These are phyloP conservation scores for Habrosyne pyritoides DNA, from an alignment of 2,888 invertebrate species.

Conservation along the genomic window DNA sequence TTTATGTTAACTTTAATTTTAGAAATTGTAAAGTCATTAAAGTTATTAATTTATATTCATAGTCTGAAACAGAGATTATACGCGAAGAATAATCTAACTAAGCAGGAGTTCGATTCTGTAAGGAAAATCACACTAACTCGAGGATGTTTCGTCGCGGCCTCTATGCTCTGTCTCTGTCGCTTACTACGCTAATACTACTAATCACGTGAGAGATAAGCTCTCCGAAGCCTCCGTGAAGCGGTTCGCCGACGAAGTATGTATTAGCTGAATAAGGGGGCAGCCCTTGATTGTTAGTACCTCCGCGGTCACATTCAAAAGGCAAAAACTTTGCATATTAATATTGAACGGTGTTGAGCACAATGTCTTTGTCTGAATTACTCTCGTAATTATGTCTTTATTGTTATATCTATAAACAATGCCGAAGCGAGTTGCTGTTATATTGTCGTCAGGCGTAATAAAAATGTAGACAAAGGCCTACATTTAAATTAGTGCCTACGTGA, in stretches of 20 bases:
- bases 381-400: conserved; percentile 43
- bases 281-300: neutral
- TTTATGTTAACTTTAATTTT: no score
- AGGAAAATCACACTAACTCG: no score
- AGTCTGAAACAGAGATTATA: conserved; percentile 3
- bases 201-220: no score
- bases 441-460: conserved; percentile 12
- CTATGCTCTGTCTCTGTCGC: no score
- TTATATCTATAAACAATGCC: conserved; percentile 39
- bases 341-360: conserved; percentile 23
- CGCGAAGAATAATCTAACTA: neutral
- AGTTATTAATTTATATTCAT: no score
- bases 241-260: no score
- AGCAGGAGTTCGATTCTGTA: no score
- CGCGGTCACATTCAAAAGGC: neutral
- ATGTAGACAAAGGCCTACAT: neutral
- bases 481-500: neutral
- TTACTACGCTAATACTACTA: no score
- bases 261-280: no score
- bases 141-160: no score
- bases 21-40: no score
- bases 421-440: conserved; percentile 26
- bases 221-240: no score
- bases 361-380: conserved; percentile 33
- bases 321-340: conserved; percentile 8